phyloP scores from a whole-genome alignment of 2,113 vertebrate species.

The Cacatua alba region DNA sequence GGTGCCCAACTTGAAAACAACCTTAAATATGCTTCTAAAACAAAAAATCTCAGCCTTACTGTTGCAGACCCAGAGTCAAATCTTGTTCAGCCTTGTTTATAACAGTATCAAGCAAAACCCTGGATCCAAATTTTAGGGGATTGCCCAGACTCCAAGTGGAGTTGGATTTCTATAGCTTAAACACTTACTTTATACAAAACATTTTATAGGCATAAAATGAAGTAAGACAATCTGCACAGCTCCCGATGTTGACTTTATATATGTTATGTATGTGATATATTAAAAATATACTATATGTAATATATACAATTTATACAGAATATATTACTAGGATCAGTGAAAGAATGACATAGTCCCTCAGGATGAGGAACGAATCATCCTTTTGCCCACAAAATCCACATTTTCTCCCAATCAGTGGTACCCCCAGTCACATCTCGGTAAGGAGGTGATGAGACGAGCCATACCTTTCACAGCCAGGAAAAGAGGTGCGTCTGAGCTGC shows the following conservation, averaged over 20 bases:
- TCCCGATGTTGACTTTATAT: accelerated
- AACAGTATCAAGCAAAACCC: accelerated
- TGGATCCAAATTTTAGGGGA: background rate
- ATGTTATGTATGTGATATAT: accelerated
- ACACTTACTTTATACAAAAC: accelerated
- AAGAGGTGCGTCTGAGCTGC: background rate
- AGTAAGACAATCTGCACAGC: accelerated
- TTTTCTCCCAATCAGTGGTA: accelerated
- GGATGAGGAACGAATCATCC: background rate
- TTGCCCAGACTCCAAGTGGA: background rate
- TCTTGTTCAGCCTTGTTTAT: background rate
- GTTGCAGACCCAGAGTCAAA: accelerated
- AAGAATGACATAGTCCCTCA: accelerated
- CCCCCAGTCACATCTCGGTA: accelerated
- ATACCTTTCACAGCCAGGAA: slow-evolving; percentile 51
- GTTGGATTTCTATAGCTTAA: background rate
- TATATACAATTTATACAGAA: background rate
- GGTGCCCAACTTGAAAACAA: background rate
- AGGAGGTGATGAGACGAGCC: accelerated
- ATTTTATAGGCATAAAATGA: background rate
- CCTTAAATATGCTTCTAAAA: background rate
- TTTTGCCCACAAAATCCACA: background rate
- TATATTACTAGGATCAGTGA: accelerated
- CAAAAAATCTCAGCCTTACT: background rate
- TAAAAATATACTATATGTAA: background rate